These are phyloP conservation scores for Leucophenga montana DNA, from an alignment of 2,888 invertebrate genomes.

Conservation along the genomic window DNA sequence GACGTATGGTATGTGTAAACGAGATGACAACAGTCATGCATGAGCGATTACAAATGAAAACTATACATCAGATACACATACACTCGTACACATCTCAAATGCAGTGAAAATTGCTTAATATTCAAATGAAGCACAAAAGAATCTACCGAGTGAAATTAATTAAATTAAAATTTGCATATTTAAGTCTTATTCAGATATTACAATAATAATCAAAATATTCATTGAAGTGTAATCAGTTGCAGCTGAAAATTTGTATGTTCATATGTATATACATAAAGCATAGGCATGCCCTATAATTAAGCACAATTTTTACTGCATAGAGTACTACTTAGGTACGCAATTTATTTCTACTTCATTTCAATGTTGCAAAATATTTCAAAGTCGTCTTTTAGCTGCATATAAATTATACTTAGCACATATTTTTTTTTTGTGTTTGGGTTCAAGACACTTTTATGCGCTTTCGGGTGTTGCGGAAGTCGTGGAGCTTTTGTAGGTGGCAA, in stretches of 20 bases:
- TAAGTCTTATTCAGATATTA: not conserved
- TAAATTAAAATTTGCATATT: slow-evolving; percentile 5
- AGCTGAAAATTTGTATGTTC: not conserved
- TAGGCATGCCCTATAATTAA: too few species aligned
- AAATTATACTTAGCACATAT: slow-evolving; percentile 20
- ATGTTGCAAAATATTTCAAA: slow-evolving; percentile 17
- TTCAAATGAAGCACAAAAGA: slow-evolving; percentile 1
- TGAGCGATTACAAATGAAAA: slow-evolving; percentile 1
- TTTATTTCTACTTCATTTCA: not conserved
- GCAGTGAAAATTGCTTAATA: slow-evolving; percentile 2
- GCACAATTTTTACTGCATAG: not conserved
- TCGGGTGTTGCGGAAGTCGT: too few species aligned
- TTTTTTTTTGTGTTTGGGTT: slow-evolving; percentile 3
- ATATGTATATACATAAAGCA: too few species aligned
- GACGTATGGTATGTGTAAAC: not conserved
- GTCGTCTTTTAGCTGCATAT: slow-evolving; percentile 6
- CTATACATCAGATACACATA: not conserved
- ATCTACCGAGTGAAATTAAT: too few species aligned
- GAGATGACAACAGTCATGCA: not conserved
- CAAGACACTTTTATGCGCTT: not conserved
- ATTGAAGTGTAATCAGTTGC: not conserved
- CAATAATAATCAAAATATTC: not conserved
- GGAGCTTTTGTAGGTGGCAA: slow-evolving; percentile 11
- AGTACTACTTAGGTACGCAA: not conserved
- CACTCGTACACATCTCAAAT: not conserved